Conservation (phyloP, 2,797 vertebrate species). For the Neostethus bicornis region DNA sequence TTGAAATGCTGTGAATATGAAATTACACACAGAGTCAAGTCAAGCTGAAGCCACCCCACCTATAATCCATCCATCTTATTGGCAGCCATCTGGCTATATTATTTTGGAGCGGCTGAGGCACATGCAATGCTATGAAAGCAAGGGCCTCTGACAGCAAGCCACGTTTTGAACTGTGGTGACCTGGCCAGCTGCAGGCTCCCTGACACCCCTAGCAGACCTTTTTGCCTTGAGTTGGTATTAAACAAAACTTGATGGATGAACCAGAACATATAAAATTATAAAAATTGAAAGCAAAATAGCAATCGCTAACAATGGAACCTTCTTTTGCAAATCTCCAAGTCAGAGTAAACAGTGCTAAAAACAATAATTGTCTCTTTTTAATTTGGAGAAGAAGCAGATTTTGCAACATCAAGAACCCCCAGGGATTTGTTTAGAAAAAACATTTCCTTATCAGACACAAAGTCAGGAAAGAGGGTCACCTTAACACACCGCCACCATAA, state of each 20-base stretch:
- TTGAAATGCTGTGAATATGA: constrained; percentile 67
- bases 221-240: constrained; percentile 53
- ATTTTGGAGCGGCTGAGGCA: constrained; percentile 64
- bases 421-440: constrained; percentile 29
- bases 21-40: constrained; percentile 76
- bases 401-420: constrained; percentile 22
- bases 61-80: constrained; percentile 84
- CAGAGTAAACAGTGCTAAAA: constrained; percentile 34
- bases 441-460: constrained; percentile 36
- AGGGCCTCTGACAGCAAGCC: constrained; percentile 58
- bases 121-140: constrained; percentile 42
- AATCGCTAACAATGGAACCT: constrained; percentile 53
- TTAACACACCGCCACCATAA: constrained; percentile 34
- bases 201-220: constrained; percentile 57
- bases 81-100: constrained; percentile 80
- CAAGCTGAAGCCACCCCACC: constrained; percentile 74
- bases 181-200: constrained; percentile 50
- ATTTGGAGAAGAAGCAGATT: constrained; percentile 24
- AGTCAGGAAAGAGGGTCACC: constrained; percentile 47
- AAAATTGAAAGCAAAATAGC: constrained; percentile 54
- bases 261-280: constrained; percentile 68
- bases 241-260: constrained; percentile 79
- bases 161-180: constrained; percentile 69
- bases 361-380: constrained; percentile 25
- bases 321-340: constrained; percentile 39